These are phyloP conservation scores for Ptychadena robeensis DNA, from an alignment of 2,797 vertebrate genomes.

Conservation along the genomic window DNA sequence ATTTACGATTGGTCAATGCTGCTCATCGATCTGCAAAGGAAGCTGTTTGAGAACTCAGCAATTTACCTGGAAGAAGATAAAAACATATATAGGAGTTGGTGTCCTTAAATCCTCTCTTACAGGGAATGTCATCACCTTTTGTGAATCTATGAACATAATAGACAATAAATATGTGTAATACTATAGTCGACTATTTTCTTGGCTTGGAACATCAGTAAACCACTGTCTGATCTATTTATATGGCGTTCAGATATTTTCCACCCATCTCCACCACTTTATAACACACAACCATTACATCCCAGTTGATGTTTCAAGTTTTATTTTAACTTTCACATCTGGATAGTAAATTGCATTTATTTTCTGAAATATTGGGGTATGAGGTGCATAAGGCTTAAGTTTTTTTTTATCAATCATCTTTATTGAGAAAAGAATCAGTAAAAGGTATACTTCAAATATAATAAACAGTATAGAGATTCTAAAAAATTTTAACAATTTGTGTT, in stretches of 20 bases:
- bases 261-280: background rate
- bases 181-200: constrained; percentile 1
- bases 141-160: constrained; percentile 4
- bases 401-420: too few relatives aligned
- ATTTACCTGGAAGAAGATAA: constrained; percentile 32
- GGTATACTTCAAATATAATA: too few relatives aligned
- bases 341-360: background rate
- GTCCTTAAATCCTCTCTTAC: constrained; percentile 28
- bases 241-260: constrained; percentile 3
- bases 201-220: background rate
- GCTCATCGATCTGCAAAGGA: constrained; percentile 53
- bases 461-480: too few relatives aligned
- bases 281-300: constrained; percentile 66
- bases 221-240: background rate
- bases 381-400: constrained; percentile 72
- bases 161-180: constrained; percentile 27
- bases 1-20: background rate
- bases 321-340: background rate
- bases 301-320: background rate
- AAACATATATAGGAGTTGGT: constrained; percentile 21
- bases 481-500: too few relatives aligned
- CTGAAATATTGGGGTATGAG: constrained; percentile 63
- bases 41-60: constrained; percentile 38
- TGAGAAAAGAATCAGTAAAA: too few relatives aligned
- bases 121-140: constrained; percentile 28